These are phyloP conservation scores for Amiota communis DNA, from an alignment of 2,888 invertebrate genomes.

Conservation along the genomic window DNA sequence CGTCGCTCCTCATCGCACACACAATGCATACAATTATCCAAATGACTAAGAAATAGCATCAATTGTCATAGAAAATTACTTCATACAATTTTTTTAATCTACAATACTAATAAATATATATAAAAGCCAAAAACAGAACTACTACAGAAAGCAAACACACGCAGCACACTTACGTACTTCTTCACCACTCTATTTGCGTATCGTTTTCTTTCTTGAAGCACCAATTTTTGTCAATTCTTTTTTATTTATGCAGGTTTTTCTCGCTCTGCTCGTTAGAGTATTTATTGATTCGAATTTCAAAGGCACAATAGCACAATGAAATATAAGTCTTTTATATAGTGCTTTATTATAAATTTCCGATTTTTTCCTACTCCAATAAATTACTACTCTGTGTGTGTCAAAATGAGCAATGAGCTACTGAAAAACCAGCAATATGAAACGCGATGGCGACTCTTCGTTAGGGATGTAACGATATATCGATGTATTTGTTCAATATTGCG, in stretches of 20 bases:
- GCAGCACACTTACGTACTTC: constrained; percentile 17
- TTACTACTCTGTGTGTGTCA: background rate
- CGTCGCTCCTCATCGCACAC: background rate
- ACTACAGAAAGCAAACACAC: background rate
- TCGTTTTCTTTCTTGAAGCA: constrained; percentile 16
- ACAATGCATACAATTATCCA: too few relatives aligned
- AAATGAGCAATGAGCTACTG: background rate
- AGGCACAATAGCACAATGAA: constrained; percentile 25
- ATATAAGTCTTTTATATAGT: background rate
- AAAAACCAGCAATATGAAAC: constrained; percentile 4
- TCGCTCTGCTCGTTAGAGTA: background rate
- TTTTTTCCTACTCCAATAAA: background rate
- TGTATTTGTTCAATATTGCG: too few relatives aligned
- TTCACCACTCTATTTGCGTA: background rate
- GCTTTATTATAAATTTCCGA: background rate
- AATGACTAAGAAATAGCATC: too few relatives aligned
- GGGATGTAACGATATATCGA: too few relatives aligned
- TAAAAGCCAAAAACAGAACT: background rate
- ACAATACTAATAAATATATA: background rate
- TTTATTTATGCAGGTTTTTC: constrained; percentile 6
- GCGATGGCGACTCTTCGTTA: constrained; percentile 22
- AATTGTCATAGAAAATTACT: too few relatives aligned
- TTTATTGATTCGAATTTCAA: constrained; percentile 19
- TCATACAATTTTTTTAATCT: too few relatives aligned
- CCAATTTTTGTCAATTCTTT: constrained; percentile 4